phyloP scores from a whole-genome alignment of 2,888 invertebrate species.

The Sericinus montela region DNA sequence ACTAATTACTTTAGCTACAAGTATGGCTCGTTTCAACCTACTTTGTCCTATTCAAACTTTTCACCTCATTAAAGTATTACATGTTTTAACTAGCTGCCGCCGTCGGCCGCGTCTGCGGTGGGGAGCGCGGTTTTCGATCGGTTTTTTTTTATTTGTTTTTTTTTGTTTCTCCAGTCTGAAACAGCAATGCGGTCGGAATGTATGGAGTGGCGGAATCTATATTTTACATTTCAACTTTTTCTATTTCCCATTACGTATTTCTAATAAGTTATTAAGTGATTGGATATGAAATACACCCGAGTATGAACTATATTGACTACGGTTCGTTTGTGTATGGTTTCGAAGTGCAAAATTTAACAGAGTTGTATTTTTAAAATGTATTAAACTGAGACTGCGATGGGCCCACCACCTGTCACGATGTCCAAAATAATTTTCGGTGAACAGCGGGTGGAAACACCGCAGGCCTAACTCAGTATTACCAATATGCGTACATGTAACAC shows the following conservation, averaged over 20 bases:
- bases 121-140: constrained; percentile 8
- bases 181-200: constrained; percentile 6
- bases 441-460: too few species aligned
- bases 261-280: constrained; percentile 17
- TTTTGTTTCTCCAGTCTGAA: constrained; percentile 4
- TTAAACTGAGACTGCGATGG: too few species aligned
- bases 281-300: constrained; percentile 16
- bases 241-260: constrained; percentile 5
- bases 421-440: too few species aligned
- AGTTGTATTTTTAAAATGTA: too few species aligned
- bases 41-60: constrained; percentile 29
- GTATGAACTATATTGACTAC: too few species aligned
- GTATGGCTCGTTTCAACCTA: constrained; percentile 11
- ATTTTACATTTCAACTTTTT: constrained; percentile 1
- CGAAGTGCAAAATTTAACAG: too few species aligned
- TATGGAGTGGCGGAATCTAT: not conserved
- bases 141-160: not conserved
- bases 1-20: constrained; percentile 49
- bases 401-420: too few species aligned
- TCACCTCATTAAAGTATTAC: constrained; percentile 32
- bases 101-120: constrained; percentile 8
- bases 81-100: constrained; percentile 30
- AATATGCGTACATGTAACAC: too few species aligned
- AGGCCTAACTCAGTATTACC: too few species aligned
- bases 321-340: too few species aligned